phyloP scores from a whole-genome alignment of 2,797 vertebrate species.

The Phalanger gymnotis region DNA sequence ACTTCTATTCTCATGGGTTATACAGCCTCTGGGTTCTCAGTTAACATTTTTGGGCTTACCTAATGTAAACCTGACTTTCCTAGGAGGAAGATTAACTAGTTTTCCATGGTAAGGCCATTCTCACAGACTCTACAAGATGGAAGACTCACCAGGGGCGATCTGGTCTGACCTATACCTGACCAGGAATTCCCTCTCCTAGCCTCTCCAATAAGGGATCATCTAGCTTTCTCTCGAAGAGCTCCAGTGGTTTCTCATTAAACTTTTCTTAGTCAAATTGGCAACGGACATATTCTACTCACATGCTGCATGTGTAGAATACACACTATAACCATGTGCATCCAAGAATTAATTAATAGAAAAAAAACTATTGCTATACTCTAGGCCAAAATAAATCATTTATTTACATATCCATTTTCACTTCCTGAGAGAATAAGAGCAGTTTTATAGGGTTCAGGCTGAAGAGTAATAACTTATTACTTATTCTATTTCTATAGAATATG shows the following conservation, averaged over 20 bases:
- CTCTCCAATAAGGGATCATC: not conserved
- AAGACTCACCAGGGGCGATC: not conserved
- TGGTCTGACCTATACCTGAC: not conserved
- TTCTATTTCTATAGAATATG: not conserved
- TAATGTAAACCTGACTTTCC: not conserved
- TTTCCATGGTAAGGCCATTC: not conserved
- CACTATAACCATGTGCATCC: not conserved
- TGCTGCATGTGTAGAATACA: not conserved
- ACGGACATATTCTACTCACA: not conserved
- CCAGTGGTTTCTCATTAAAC: conserved; percentile 33
- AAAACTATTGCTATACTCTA: conserved; percentile 22
- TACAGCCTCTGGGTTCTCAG: not conserved
- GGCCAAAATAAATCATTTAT: conserved; percentile 11
- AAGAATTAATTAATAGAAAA: not conserved
- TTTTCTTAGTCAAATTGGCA: conserved; percentile 47
- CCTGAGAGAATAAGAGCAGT: conserved; percentile 6
- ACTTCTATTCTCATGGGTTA: conserved; percentile 15
- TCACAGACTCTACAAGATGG: not conserved
- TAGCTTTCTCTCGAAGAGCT: not conserved
- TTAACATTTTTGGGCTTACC: not conserved
- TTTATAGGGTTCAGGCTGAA: not conserved
- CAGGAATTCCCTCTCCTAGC: not conserved
- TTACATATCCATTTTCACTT: not conserved
- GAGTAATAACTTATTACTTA: not conserved
- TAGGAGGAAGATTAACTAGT: conserved; percentile 6